Conservation (phyloP, 2,113 vertebrate genomes). For the Microcebus murinus region DNA sequence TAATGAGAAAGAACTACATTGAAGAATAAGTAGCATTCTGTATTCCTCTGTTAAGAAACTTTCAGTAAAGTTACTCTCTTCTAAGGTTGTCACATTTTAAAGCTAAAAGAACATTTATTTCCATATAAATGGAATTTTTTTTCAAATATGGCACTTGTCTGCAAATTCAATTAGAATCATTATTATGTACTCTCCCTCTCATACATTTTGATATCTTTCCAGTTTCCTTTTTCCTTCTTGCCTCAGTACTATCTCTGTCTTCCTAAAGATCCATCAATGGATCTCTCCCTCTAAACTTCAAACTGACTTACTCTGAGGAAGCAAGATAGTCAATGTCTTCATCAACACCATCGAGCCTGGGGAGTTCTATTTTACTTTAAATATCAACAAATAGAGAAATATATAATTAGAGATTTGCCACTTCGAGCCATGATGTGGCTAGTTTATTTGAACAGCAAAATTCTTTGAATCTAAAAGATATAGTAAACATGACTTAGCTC, state of each 20-base stretch:
- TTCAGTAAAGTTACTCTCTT: background rate
- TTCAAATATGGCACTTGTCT: background rate
- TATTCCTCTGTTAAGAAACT: background rate
- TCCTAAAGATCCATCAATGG: background rate
- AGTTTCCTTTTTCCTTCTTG: background rate
- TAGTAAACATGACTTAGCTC: background rate
- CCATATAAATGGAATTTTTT: background rate
- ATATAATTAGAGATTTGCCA: background rate
- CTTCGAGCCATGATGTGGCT: background rate
- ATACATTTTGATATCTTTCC: background rate
- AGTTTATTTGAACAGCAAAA: background rate
- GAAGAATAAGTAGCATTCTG: background rate
- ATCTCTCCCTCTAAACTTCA: background rate
- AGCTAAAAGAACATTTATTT: background rate
- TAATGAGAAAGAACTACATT: background rate
- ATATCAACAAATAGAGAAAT: background rate
- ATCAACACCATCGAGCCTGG: background rate
- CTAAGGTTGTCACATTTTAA: background rate
- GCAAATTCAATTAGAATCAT: background rate
- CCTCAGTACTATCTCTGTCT: background rate
- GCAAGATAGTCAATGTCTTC: background rate
- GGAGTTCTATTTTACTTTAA: background rate
- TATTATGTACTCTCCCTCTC: background rate
- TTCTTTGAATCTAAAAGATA: background rate
- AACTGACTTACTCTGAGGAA: conserved; percentile 31